Evolutionary conservation across 2,113 vertebrate species (phyloP), one percentile per base, ranked within the genome.

Genomic region (Asarcornis scutulata): DNA sequence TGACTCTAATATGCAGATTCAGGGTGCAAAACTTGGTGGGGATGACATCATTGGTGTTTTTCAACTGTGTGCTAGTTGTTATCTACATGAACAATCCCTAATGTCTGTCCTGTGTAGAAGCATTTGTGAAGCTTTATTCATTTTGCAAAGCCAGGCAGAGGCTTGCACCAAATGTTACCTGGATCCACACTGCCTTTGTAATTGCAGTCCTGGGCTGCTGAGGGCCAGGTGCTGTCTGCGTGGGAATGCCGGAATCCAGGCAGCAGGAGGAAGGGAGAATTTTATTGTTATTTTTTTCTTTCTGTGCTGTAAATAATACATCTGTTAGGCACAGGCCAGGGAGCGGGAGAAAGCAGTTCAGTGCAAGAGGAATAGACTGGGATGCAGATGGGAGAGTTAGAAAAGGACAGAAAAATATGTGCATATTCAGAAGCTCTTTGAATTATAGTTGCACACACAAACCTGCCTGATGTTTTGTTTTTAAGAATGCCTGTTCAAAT

Each of bases 61-160:
- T 17, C 50, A 53, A 32, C 44, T 4, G 21, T 22, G 0, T 18
- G 44, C 18, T 17, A 0, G 52, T 67, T 55, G 3, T 23, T 64
- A 3, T 31, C 3, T 4, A 46, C 69, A 17, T 9, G 55, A 34
- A 31, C 44, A 53, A n/a, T 42, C 59, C 3, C 40, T 25, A 18
- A 26, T 50, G 34, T 40, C n/a, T 20, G 58, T 31, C 0, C 1
- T 11, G 15, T 0, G 31, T 0, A 4, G 55, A 14, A 31, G 40
- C 11, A 3, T 48, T 29, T 27, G 59, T 62, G 44, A 38, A 55
- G 36, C 11, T 17, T 15, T 31, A 31, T 44, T 86, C 0, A 0
- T 44, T 81, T 27, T 53, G 50, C 15, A 26, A 2, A 29, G 55
- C 32, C 50, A 14, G 17, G 29, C 26, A 62, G 58, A 58, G 66